Base-by-base conservation (phyloP, 2,797 vertebrate species). In the Typhlichthys eigenmanni region DNA sequence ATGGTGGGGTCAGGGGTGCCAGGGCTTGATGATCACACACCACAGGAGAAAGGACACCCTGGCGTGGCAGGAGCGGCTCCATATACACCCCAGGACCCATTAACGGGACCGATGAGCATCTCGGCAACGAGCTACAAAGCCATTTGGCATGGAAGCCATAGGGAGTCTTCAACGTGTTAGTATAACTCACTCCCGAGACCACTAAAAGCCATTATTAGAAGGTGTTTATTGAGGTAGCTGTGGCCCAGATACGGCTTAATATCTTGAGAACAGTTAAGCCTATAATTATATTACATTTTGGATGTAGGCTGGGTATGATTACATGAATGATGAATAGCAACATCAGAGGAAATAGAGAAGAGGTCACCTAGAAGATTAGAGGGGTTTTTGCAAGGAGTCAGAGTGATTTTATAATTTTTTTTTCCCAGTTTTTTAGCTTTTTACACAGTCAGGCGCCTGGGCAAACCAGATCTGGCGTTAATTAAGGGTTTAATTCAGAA, bases 171-270 rank as follows among this genome's bases (percentile, higher is more conserved):
- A 49, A 56, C 83, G 82, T 83, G 78, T 81, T 78, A 14, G 83
- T 68, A 83, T 76, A 87, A 84, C 78, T 85, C 83, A 80, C 88
- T 84, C 86, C 69, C 13, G 85, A 88, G 83, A 86, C 83, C 78
- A 80, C 78, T 85, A 81, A 86, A 83, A 86, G 80, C 81, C 86
- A 85, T 89, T 87, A 89, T 87, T 87, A 89, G 85, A 83, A 82
- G 80, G 86, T 87, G 84, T 88, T 89, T 88, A 88, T 85, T 56
- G 79, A 86, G 87, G 85, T 61, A 51, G 75, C 79, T 34, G 12
- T 84, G 89, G 85, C 87, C 87, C 78, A 82, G 79, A 88, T 87
- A 83, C 81, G 58, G 72, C 68, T 68, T 84, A 84, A 89, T 85
- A 83, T 88, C 80, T 77, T 73, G 76, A 84, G 85, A 84, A 85